These are phyloP conservation scores for Sarcophaga rosellei DNA, from an alignment of 2,888 invertebrate genomes.

Conservation along the genomic window DNA sequence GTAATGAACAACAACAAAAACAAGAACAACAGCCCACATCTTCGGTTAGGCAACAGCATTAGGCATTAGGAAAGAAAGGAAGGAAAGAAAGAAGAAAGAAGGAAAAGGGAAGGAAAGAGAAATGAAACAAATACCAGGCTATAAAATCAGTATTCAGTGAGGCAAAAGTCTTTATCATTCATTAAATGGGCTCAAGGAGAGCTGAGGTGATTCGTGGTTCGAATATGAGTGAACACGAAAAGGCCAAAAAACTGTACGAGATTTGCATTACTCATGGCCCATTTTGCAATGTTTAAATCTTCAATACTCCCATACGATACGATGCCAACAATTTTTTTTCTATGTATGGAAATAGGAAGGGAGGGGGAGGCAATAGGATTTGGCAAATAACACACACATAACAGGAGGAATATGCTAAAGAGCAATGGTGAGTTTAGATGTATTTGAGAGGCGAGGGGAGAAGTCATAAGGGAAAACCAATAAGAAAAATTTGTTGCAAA, in stretches of 20 bases:
- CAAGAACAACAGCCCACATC: too few species aligned
- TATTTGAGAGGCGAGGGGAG: too few species aligned
- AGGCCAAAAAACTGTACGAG: constrained; percentile 36
- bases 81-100: background rate
- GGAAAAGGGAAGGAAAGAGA: background rate
- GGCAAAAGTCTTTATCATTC: constrained; percentile 41
- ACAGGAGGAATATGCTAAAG: too few species aligned
- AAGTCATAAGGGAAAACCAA: too few species aligned
- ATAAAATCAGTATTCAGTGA: constrained; percentile 55
- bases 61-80: background rate
- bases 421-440: too few species aligned
- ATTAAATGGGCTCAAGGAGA: constrained; percentile 4
- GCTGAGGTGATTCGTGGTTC: background rate
- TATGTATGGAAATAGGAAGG: too few species aligned
- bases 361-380: too few species aligned
- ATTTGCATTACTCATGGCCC: constrained; percentile 62
- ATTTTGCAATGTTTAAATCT: constrained; percentile 50
- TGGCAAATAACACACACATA: too few species aligned
- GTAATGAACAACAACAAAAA: background rate
- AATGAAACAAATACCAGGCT: background rate
- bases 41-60: too few species aligned
- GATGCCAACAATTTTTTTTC: background rate
- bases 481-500: too few species aligned
- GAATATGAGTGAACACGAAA: background rate
- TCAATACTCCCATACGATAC: constrained; percentile 5